phyloP scores from a whole-genome alignment of 2,797 vertebrate genomes.

The Eidolon dupreanum region DNA sequence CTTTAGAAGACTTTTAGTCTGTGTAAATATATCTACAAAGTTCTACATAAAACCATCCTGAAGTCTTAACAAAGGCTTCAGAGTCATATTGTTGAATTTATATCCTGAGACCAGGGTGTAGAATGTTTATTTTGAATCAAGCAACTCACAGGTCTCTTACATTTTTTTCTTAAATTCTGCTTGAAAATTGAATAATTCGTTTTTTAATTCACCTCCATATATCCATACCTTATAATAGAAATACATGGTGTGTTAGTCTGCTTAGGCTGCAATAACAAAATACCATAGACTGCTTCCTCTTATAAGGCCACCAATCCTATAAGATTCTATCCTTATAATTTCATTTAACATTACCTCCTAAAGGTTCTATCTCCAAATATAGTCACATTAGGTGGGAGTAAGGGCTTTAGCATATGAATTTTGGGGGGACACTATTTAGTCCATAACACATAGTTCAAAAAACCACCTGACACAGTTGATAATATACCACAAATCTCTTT shows the following conservation, averaged over 20 bases:
- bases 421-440: neutral
- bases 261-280: neutral
- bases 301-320: neutral
- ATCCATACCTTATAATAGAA: neutral
- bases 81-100: neutral
- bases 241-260: neutral
- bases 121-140: neutral
- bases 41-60: neutral
- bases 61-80: neutral
- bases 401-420: neutral
- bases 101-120: neutral
- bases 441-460: neutral
- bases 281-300: neutral
- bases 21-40: neutral
- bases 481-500: neutral
- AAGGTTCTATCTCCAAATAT: neutral
- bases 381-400: neutral
- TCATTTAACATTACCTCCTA: neutral
- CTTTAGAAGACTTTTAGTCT: neutral
- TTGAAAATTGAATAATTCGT: neutral
- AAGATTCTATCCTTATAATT: neutral
- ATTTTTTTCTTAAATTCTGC: neutral
- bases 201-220: neutral
- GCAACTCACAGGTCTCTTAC: neutral
- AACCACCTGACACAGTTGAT: neutral